Evolutionary conservation across 2,797 vertebrate species (phyloP).

Genomic region (Erpetoichthys calabaricus): DNA sequence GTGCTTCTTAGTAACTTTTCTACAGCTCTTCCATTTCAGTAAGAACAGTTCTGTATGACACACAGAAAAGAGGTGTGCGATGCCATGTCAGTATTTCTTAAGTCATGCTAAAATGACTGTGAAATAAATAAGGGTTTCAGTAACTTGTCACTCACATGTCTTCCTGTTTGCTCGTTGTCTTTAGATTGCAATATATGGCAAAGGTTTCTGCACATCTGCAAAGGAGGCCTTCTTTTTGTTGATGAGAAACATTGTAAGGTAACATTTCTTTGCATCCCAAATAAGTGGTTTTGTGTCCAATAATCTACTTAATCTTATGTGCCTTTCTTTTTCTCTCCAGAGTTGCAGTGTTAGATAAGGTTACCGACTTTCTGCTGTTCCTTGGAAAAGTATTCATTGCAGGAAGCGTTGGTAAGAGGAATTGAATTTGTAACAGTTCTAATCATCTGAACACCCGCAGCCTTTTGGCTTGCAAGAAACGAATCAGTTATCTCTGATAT

Average conservation of each 20-base stretch:
- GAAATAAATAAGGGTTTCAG: too few relatives aligned
- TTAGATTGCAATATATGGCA: constrained; percentile 91
- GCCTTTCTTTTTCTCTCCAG: constrained; percentile 34
- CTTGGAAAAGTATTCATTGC: constrained; percentile 85
- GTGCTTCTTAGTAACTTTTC: too few relatives aligned
- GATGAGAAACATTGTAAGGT: constrained; percentile 92
- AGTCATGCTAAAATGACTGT: too few relatives aligned
- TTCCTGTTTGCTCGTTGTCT: constrained; percentile 14
- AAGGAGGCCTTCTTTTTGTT: constrained; percentile 82
- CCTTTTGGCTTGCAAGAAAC: not conserved
- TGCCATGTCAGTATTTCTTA: too few relatives aligned
- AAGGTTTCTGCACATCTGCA: constrained; percentile 84
- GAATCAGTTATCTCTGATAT: not conserved
- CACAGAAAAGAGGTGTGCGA: too few relatives aligned
- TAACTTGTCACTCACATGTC: too few relatives aligned
- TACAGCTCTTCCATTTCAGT: too few relatives aligned
- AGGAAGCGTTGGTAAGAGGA: constrained; percentile 73
- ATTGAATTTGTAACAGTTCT: accelerated
- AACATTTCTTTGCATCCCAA: constrained; percentile 16
- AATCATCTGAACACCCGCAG: not conserved
- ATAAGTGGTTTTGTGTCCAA: too few relatives aligned
- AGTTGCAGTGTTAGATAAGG: constrained; percentile 82
- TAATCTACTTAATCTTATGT: not conserved
- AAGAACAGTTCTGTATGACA: too few relatives aligned
- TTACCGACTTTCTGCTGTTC: constrained; percentile 83